phyloP scores from a whole-genome alignment of 2,113 vertebrate species.

The Prunella himalayana region DNA sequence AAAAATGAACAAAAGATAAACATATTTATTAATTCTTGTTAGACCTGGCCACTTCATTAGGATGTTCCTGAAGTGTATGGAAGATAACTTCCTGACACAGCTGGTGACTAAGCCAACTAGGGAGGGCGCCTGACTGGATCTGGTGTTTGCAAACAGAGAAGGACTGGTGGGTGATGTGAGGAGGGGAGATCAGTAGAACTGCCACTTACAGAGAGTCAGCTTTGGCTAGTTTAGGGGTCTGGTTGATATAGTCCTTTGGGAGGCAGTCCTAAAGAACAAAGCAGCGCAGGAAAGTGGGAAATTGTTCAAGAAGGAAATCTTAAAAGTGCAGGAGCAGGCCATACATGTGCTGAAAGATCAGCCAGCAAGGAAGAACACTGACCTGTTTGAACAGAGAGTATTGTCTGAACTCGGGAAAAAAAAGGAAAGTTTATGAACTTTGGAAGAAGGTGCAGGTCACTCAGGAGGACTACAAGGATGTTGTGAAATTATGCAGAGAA shows the following conservation, averaged over 20 bases:
- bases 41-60: background rate
- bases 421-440: background rate
- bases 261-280: background rate
- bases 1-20: background rate
- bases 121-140: accelerated
- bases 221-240: background rate
- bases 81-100: background rate
- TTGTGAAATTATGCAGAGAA: background rate
- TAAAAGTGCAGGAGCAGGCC: background rate
- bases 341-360: background rate
- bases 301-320: background rate
- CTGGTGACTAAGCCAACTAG: background rate
- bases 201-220: background rate
- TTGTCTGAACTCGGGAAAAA: background rate
- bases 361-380: background rate
- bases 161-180: background rate
- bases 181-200: background rate
- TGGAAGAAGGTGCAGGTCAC: background rate
- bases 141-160: background rate
- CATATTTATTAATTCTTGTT: background rate
- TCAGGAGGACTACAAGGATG: background rate
- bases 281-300: background rate
- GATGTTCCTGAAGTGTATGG: background rate
- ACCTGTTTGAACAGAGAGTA: background rate
- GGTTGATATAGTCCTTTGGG: background rate